A percentile compares a stretch with the other conserved stretches of the same genome.
These are phyloP conservation scores for Muricea muricata DNA, from an alignment of 92 coral and sea anemone genomes.

Conservation along the genomic window DNA sequence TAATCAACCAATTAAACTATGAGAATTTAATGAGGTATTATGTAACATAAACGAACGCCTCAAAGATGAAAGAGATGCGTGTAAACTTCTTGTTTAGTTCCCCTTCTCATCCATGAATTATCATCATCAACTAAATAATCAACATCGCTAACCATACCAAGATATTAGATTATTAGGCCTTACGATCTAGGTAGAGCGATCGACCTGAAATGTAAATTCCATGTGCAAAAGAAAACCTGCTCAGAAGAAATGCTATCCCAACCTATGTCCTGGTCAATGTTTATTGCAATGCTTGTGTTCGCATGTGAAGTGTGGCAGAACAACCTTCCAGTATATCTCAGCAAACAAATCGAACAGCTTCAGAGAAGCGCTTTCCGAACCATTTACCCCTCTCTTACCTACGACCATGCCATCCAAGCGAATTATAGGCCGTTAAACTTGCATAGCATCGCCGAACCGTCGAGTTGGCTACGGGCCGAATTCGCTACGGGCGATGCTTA, in stretches of 20 bases:
- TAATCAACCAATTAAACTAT: too few relatives aligned
- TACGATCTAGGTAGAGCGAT: conserved; percentile 24
- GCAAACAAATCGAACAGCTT: conserved; percentile 10
- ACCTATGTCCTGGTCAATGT: background rate
- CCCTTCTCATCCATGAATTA: background rate
- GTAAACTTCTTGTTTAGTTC: conserved; percentile 21
- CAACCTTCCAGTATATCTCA: conserved; percentile 3
- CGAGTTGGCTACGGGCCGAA: too few relatives aligned
- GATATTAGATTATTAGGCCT: conserved; percentile 38
- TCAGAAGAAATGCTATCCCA: background rate
- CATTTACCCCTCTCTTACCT: background rate
- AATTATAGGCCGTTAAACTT: too few relatives aligned
- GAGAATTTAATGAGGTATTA: too few relatives aligned
- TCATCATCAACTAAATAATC: conserved; percentile 16
- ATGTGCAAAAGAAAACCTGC: too few relatives aligned
- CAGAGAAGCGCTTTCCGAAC: conserved; percentile 19
- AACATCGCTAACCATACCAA: conserved; percentile 40
- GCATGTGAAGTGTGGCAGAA: conserved; percentile 26
- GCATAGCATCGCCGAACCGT: too few relatives aligned
- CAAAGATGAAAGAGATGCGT: conserved; percentile 33
- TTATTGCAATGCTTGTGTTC: background rate
- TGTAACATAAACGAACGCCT: background rate
- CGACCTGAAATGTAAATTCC: conserved; percentile 40
- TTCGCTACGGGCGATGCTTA: conserved; percentile 16
- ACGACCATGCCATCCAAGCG: too few relatives aligned